Percentiles rank a stretch among this genome's conserved stretches.
Evolutionary conservation across 1,140 invertebrate genomes (phyloP).

Genomic region (Matsumurasca onukii): DNA sequence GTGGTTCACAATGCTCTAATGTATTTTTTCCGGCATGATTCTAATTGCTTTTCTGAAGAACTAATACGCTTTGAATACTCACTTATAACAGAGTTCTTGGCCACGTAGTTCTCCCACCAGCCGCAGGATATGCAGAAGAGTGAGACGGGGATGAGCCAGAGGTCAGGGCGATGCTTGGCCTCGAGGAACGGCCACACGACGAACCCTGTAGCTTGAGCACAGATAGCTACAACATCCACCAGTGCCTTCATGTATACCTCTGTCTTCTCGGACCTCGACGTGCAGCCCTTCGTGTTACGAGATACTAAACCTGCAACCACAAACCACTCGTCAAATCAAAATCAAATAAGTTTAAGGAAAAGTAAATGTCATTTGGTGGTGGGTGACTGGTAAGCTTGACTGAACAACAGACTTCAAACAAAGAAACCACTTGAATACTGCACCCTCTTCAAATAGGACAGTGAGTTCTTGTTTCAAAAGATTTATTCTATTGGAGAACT

Average conservation of each 20-base stretch:
- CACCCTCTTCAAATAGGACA: no score
- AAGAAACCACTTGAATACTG: no score
- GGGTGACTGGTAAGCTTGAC: no score
- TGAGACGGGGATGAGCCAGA: slow-evolving; percentile 82
- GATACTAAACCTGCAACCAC: slow-evolving; percentile 67
- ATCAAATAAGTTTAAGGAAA: no score
- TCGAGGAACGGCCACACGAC: slow-evolving; percentile 82
- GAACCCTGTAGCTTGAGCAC: slow-evolving; percentile 84
- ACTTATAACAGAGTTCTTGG: slow-evolving; percentile 75
- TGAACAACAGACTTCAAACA: no score
- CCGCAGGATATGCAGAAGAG: slow-evolving; percentile 84
- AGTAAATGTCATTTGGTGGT: no score
- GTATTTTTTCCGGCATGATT: no score
- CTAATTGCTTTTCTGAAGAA: no score
- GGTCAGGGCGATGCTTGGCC: slow-evolving; percentile 57
- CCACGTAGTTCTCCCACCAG: slow-evolving; percentile 98
- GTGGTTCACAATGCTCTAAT: no score
- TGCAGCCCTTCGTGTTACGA: slow-evolving; percentile 64
- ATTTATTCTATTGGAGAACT: no score
- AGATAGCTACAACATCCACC: slow-evolving; percentile 78
- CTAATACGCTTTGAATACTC: no score
- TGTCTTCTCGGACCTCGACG: slow-evolving; percentile 54
- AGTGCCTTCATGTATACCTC: slow-evolving; percentile 69
- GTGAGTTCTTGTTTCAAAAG: no score
- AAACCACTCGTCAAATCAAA: neutral